A percentile compares a stretch with the other conserved stretches of the same genome.
These are phyloP conservation scores for Stichopus horrens DNA, from an alignment of 53 echinoderm and acorn worm genomes.

Conservation along the genomic window DNA sequence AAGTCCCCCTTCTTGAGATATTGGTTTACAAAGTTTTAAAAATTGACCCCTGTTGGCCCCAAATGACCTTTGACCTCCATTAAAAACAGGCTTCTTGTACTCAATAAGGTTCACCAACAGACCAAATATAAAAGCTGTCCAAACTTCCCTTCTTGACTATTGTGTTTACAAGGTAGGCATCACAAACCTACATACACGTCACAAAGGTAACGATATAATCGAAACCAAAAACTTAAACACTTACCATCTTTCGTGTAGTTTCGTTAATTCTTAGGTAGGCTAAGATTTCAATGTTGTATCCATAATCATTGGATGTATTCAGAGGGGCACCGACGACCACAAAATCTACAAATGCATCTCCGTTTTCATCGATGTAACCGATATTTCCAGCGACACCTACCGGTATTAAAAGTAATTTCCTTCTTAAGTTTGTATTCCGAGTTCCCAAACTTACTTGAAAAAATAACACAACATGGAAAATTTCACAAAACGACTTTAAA, in stretches of 20 bases:
- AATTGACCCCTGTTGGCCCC: too few species aligned
- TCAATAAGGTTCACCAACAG: too few species aligned
- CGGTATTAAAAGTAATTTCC: not conserved
- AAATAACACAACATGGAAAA: too few species aligned
- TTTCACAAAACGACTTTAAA: not conserved
- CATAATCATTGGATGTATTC: slow-evolving; percentile 45
- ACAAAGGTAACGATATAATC: not conserved
- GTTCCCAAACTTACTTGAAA: too few species aligned
- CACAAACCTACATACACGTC: not conserved
- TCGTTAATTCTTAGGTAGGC: slow-evolving; percentile 35
- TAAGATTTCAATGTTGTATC: slow-evolving; percentile 53
- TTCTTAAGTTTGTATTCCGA: not conserved
- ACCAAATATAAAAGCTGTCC: too few species aligned
- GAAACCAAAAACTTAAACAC: not conserved
- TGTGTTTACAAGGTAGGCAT: too few species aligned
- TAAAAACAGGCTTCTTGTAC: too few species aligned
- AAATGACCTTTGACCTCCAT: too few species aligned
- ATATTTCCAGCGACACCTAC: slow-evolving; percentile 83
- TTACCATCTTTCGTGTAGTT: slow-evolving; percentile 34
- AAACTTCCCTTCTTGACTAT: too few species aligned
- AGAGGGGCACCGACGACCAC: slow-evolving; percentile 63
- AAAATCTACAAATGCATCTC: slow-evolving; percentile 78
- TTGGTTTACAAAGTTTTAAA: too few species aligned
- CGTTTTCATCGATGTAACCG: slow-evolving; percentile 72
- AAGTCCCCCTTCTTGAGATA: too few species aligned